A percentile compares a stretch with the other conserved stretches of the same genome.
Conservation (phyloP, 1,140 invertebrate species). For the Condylostylus longicornis region DNA sequence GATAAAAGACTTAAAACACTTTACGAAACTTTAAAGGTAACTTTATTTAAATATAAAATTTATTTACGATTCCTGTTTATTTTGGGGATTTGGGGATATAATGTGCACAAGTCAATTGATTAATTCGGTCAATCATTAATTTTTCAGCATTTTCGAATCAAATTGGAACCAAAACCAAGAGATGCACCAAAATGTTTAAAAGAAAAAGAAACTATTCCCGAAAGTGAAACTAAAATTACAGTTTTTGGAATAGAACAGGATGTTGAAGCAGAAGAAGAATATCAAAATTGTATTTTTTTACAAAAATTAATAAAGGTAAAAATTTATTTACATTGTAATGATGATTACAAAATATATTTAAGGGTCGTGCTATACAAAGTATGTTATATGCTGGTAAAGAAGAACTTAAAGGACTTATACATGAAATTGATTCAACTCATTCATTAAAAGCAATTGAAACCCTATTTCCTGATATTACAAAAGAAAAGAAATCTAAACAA, state of each 20-base stretch:
- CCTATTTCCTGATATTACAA: not conserved
- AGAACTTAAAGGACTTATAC: conserved; percentile 41
- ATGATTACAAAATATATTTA: too few species aligned
- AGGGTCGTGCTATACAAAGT: conserved; percentile 43
- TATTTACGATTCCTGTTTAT: conserved; percentile 2
- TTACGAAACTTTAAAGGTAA: conserved; percentile 17
- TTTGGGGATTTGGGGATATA: conserved; percentile 1
- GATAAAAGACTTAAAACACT: conserved; percentile 21
- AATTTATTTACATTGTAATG: not conserved
- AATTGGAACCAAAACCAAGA: not conserved
- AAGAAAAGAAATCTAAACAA: not conserved
- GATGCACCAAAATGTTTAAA: not conserved
- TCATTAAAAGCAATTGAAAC: conserved; percentile 32
- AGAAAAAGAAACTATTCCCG: conserved; percentile 13
- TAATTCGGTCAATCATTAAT: not conserved
- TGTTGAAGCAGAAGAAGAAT: conserved; percentile 33
- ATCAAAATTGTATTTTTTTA: conserved; percentile 38
- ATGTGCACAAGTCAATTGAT: not conserved
- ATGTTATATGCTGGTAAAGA: conserved; percentile 44
- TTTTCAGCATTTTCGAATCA: not conserved
- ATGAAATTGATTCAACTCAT: conserved; percentile 40
- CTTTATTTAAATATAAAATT: not conserved
- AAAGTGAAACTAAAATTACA: conserved; percentile 34
- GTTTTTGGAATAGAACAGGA: conserved; percentile 8
- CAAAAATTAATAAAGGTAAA: conserved; percentile 41